Conservation (phyloP, 2,888 invertebrate genomes). For the Apamea anceps region DNA sequence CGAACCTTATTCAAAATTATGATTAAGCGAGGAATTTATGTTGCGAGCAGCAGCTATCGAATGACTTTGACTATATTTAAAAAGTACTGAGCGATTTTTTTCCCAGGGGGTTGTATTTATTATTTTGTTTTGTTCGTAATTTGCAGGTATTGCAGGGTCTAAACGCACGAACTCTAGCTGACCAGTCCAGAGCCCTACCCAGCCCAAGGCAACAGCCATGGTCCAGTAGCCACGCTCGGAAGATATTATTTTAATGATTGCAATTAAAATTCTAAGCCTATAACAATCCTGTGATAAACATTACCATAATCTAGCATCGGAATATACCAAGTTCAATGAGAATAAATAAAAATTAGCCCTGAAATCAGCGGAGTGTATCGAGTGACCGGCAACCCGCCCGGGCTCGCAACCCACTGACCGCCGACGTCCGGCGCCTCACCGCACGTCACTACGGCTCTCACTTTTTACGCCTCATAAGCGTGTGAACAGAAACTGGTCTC, state of each 20-base stretch:
- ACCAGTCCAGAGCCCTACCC: neutral
- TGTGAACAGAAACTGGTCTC: conserved; percentile 43
- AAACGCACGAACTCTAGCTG: neutral
- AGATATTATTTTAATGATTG: neutral
- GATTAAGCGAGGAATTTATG: too few species aligned
- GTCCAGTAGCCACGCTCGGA: neutral
- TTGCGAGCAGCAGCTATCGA: neutral
- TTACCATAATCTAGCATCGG: neutral
- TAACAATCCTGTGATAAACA: neutral
- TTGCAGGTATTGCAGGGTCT: too few species aligned
- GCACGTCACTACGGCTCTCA: conserved; percentile 41
- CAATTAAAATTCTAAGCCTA: neutral
- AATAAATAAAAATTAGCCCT: neutral
- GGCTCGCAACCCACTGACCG: conserved; percentile 18
- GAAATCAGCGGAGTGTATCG: conserved; percentile 26
- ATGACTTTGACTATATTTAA: neutral
- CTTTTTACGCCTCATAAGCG: conserved; percentile 41
- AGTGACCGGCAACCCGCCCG: conserved; percentile 14
- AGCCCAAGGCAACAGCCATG: neutral
- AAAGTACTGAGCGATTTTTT: neutral
- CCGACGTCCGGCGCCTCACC: conserved; percentile 28
- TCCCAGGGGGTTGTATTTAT: neutral
- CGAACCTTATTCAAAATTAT: conserved; percentile 5
- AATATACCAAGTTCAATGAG: neutral
- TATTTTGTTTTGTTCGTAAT: neutral